Evolutionary conservation across 2,113 vertebrate species (phyloP).

Genomic region (Phoxinus phoxinus): DNA sequence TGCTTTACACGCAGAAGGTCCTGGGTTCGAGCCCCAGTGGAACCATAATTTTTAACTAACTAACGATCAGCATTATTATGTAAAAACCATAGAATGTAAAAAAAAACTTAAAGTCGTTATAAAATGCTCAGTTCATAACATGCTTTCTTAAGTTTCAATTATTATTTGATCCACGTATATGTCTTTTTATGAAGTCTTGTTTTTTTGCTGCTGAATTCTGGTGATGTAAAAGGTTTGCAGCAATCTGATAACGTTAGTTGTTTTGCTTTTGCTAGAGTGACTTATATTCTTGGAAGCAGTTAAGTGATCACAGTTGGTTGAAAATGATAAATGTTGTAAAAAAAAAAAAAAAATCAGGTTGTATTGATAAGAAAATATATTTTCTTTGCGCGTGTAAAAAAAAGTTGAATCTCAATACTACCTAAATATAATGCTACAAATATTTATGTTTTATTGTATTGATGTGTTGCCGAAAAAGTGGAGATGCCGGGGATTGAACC

Average conservation of each 20-base stretch:
- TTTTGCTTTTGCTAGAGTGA: neutral
- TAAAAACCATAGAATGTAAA: too few species aligned
- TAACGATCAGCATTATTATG: neutral
- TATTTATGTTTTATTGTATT: too few species aligned
- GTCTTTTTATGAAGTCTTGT: too few species aligned
- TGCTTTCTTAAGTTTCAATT: too few species aligned
- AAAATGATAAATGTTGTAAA: neutral
- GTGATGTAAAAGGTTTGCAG: neutral
- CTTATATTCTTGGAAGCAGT: neutral
- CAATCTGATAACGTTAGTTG: neutral
- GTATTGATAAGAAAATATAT: too few species aligned
- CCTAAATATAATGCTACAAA: too few species aligned
- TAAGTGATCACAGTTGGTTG: neutral
- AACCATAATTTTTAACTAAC: slow-evolving; percentile 71
- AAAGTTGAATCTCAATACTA: too few species aligned
- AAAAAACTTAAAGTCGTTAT: neutral
- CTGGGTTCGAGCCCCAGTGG: slow-evolving; percentile 99
- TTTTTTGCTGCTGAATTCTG: neutral
- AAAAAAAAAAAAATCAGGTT: too few species aligned
- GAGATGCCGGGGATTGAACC: slow-evolving; percentile 72
- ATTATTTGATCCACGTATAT: too few species aligned
- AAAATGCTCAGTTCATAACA: too few species aligned
- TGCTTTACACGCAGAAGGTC: slow-evolving; percentile 99
- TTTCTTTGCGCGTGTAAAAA: too few species aligned
- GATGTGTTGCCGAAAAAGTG: slow-evolving; percentile 24